Evolutionary conservation across 1,140 invertebrate species (phyloP).

Genomic region (Ptiloglossa arizonensis): DNA sequence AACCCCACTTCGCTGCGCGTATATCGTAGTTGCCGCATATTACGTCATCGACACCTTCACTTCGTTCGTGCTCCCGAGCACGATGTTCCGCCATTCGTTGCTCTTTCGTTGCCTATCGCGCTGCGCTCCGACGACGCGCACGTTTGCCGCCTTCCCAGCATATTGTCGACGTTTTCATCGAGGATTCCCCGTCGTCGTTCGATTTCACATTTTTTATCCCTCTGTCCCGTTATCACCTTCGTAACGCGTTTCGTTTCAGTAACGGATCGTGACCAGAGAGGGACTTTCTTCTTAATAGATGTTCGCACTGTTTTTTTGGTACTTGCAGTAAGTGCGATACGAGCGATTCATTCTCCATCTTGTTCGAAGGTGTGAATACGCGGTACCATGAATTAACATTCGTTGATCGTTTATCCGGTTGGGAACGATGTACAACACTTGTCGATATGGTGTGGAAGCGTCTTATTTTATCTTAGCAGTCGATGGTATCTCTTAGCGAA

Average conservation of each 20-base stretch:
- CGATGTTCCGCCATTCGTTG: slow-evolving; percentile 44
- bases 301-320: background rate
- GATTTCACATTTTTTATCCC: background rate
- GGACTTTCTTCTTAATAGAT: background rate
- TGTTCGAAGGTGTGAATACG: background rate
- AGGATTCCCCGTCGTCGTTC: background rate
- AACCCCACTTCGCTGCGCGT: slow-evolving; percentile 46
- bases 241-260: no score
- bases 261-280: background rate
- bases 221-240: background rate
- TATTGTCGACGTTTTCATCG: background rate
- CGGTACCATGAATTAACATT: background rate
- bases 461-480: no score
- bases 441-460: no score
- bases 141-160: slow-evolving; percentile 9
- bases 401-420: no score
- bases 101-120: slow-evolving; percentile 41
- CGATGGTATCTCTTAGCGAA: no score
- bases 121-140: slow-evolving; percentile 6
- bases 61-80: slow-evolving; percentile 49
- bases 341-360: background rate
- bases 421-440: background rate
- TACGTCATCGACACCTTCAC: slow-evolving; percentile 68
- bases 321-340: background rate
- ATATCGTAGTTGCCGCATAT: slow-evolving; percentile 49